Evolutionary conservation across 2,113 vertebrate genomes (phyloP).

Genomic region (Gracilinanus agilis): DNA sequence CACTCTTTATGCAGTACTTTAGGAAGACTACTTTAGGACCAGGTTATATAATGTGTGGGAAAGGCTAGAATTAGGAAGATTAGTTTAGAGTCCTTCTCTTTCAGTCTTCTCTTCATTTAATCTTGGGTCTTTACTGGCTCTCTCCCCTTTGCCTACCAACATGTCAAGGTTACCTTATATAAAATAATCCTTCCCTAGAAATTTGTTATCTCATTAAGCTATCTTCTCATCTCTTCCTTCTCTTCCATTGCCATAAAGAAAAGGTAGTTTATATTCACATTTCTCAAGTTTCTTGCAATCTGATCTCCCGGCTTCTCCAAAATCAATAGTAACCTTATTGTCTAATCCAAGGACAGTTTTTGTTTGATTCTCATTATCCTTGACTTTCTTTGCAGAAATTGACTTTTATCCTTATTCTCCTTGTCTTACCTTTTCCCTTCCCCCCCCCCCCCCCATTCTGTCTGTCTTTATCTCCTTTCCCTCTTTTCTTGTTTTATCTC

Average conservation of each 20-base stretch:
- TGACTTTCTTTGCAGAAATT: not conserved
- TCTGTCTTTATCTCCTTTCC: not conserved
- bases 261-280: not conserved
- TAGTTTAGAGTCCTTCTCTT: not conserved
- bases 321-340: not conserved
- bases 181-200: not conserved
- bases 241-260: not conserved
- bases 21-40: not conserved
- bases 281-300: not conserved
- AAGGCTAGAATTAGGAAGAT: not conserved
- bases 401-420: not conserved
- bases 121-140: not conserved
- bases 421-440: not conserved
- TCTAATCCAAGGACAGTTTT: not conserved
- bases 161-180: not conserved
- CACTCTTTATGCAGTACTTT: not conserved
- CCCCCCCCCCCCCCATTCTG: not conserved
- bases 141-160: not conserved
- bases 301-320: not conserved
- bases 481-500: not conserved
- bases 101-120: not conserved
- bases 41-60: not conserved
- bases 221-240: not conserved
- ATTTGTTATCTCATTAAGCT: not conserved
- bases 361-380: not conserved